Conservation (phyloP, 2,888 invertebrate species). For the Aspidiotus destructor region DNA sequence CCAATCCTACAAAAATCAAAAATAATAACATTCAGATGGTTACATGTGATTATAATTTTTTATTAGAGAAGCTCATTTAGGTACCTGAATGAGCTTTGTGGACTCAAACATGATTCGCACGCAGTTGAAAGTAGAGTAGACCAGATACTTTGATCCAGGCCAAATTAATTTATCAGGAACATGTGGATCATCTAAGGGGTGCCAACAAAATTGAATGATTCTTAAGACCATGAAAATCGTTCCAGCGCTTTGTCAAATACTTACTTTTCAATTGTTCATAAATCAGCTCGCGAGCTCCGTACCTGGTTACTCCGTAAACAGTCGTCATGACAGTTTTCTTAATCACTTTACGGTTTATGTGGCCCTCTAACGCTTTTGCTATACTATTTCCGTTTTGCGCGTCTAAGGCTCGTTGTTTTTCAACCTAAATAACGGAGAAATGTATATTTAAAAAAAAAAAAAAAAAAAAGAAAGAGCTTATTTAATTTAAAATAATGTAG, state of each 20-base stretch:
- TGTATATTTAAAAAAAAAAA: too few relatives aligned
- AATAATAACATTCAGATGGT: too few relatives aligned
- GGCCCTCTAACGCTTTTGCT: slow-evolving; percentile 62
- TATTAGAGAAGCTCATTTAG: slow-evolving; percentile 19
- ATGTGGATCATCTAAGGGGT: slow-evolving; percentile 38
- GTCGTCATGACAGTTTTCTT: slow-evolving; percentile 99
- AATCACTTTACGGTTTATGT: slow-evolving; percentile 82
- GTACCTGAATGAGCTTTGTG: slow-evolving; percentile 73
- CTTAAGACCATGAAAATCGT: too few relatives aligned
- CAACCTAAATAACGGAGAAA: slow-evolving; percentile 50
- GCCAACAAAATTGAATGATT: too few relatives aligned
- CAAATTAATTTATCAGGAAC: slow-evolving; percentile 73
- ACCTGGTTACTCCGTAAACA: slow-evolving; percentile 95
- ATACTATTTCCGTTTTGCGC: slow-evolving; percentile 59
- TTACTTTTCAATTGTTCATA: slow-evolving; percentile 76
- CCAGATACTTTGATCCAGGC: slow-evolving; percentile 71
- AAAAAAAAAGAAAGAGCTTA: too few relatives aligned
- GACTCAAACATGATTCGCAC: slow-evolving; percentile 89
- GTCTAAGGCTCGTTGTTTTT: slow-evolving; percentile 60
- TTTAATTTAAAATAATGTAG: background rate
- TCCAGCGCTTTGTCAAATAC: background rate
- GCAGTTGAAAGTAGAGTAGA: slow-evolving; percentile 73
- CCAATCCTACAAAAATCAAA: slow-evolving; percentile 61
- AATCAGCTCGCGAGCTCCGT: slow-evolving; percentile 86
- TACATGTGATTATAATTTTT: too few relatives aligned